Base-by-base conservation (phyloP, 2,888 invertebrate genomes). In the Antheraea assamensis region DNA sequence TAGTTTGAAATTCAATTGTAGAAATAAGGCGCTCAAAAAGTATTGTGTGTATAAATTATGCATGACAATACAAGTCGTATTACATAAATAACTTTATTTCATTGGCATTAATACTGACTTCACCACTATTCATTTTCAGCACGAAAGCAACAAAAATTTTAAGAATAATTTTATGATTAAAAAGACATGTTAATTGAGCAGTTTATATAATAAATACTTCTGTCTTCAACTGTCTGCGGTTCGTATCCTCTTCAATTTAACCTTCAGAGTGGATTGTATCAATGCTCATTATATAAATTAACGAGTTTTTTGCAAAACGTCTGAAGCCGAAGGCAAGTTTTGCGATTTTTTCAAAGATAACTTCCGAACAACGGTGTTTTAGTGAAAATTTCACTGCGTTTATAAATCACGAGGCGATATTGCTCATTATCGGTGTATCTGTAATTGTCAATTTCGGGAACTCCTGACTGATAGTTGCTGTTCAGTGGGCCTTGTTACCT, bases 351-450 rank as follows among this genome's bases (percentile, higher is more conserved):
- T 73, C 35, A 58, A 52, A 80, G 72, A 78, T 78, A 75, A 77
- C 78, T 77, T 49, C 74, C 78, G 73, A 31, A 76, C 78, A 74
- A 79, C 76, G 81, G 75, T 80, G 78, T 58, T 52, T 61, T 49
- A 55, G 49, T 71, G 83, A 81, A 85, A 88, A 85, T 87, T 89
- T 88, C 83, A 79, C 83, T 82, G 82, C 80, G 80, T 81, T 86
- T 90, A 90, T 93, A 89, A 91, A 92, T 92, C 91, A 93, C 88
- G 85, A 87, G 88, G 90, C 89, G 90, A 90, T 88, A 84, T 85
- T 88, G 84, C 90, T 92, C 92, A 92, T 93, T 93, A 93, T 88
- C 86, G 87, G 83, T 88, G 87, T 89, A 92, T 92, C 92, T 91
- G 89, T 92, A 90, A 91, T 92, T 91, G 91, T 90, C 92, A 90